These are phyloP conservation scores for Lithobates pipiens DNA, from an alignment of 2,797 vertebrate genomes.

Conservation along the genomic window DNA sequence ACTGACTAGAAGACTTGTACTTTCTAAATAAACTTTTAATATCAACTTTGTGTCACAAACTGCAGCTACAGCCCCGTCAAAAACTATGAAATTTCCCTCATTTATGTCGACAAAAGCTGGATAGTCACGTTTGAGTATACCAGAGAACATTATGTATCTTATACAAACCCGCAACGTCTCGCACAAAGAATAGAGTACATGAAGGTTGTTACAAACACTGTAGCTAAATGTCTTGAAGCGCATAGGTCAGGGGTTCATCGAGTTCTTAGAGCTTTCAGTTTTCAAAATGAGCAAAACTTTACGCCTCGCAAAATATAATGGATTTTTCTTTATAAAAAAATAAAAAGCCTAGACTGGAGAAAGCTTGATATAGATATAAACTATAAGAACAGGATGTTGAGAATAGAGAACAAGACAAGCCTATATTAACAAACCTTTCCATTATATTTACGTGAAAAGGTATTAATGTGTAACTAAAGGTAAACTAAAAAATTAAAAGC, in stretches of 20 bases:
- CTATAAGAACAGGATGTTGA: neutral
- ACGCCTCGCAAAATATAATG: constrained; percentile 23
- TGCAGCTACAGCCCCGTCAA: neutral
- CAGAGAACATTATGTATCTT: constrained; percentile 51
- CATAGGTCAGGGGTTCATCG: constrained; percentile 42
- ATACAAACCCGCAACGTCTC: neutral
- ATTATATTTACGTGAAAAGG: too few relatives aligned
- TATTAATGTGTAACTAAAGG: too few relatives aligned
- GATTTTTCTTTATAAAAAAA: neutral
- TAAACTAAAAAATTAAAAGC: too few relatives aligned
- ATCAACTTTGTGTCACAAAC: neutral
- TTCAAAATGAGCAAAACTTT: constrained; percentile 14
- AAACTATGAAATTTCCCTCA: neutral
- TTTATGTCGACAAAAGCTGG: neutral
- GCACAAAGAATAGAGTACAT: constrained; percentile 42
- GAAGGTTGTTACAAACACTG: constrained; percentile 23
- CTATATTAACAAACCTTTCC: too few relatives aligned
- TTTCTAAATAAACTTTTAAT: too few relatives aligned
- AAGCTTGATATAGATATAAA: neutral
- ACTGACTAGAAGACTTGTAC: too few relatives aligned
- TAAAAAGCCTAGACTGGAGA: neutral
- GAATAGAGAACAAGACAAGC: neutral
- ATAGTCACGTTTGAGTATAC: neutral
- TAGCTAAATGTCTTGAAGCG: constrained; percentile 29
- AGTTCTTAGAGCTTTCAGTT: constrained; percentile 1